Base-by-base conservation (phyloP, 2,113 vertebrate species). In the Polyodon spathula region DNA sequence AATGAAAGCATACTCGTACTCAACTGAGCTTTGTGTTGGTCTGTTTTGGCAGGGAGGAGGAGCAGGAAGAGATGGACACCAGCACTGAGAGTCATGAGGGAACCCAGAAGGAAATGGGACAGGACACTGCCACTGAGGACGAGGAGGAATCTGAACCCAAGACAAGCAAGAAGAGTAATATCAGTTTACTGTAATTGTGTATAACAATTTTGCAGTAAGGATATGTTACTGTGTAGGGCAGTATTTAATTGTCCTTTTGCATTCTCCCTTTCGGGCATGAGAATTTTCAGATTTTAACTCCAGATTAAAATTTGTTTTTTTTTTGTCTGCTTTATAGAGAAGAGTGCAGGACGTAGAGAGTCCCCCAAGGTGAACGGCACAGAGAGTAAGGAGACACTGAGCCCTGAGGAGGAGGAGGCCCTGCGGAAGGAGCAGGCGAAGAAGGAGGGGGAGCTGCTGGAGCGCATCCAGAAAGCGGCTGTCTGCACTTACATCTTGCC, bases 401-500 rank as follows among this genome's bases (percentile, higher is more conserved):
- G 72, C 72, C 68, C 77, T 63, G 81, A 85, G 64, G 82, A 86
- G 0, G 77, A 86, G 66, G 81, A 74, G 77, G 69, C 67, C 69
- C 76, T 85, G 67, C 86, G 81, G 61, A 77, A 78, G 56, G 86
- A 89, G 54, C 81, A 86, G 37, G 79, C 77, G 15, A 82, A 57
- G 64, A 85, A 83, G 73, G 88, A 90, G 70, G 85, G 78, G 54
- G 89, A 94, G 56, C 84, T 98, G 37, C 74, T 89, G 76, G 89
- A 90, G 68, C 88, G 89, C 61, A 92, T 98, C 76, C 93, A 95
- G 69, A 89, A 76, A 57, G 92, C 92, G n/a, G 91, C 91, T 6
- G 84, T 91, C 56, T 91, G 93, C 76, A 98, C 95, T 59, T 94
- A 93, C 66, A 89, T 97, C 69, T 84, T 83, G 17, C 93, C 95